These are phyloP conservation scores for Oxytorus armatus DNA, from an alignment of 2,888 invertebrate genomes.

Conservation along the genomic window DNA sequence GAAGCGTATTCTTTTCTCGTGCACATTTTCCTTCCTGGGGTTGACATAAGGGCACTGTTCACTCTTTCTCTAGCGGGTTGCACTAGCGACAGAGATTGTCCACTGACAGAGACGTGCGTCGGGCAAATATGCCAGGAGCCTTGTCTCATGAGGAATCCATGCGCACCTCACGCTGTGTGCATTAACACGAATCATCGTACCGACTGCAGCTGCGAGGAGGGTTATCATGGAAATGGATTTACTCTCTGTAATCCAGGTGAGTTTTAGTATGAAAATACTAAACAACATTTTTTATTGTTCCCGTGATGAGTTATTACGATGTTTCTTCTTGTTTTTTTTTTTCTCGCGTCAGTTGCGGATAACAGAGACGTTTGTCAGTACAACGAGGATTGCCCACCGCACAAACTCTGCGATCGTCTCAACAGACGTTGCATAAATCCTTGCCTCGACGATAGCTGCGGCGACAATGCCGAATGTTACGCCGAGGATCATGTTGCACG, in stretches of 20 bases:
- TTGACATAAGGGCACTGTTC: slow-evolving; percentile 80
- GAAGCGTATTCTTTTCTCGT: slow-evolving; percentile 61
- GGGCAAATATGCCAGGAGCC: slow-evolving; percentile 94
- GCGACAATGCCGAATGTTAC: slow-evolving; percentile 92
- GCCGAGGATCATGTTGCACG: slow-evolving; percentile 91
- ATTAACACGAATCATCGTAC: slow-evolving; percentile 95
- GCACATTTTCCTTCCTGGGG: slow-evolving; percentile 77
- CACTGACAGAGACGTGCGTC: slow-evolving; percentile 94
- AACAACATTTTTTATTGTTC: background rate
- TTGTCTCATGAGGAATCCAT: slow-evolving; percentile 94
- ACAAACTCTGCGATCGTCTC: slow-evolving; percentile 92
- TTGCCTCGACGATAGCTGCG: slow-evolving; percentile 92
- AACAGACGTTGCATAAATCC: slow-evolving; percentile 93
- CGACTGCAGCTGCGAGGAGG: slow-evolving; percentile 94
- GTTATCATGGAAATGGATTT: slow-evolving; percentile 94
- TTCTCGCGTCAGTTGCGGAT: slow-evolving; percentile 82
- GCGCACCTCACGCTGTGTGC: slow-evolving; percentile 93
- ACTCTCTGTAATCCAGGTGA: slow-evolving; percentile 92
- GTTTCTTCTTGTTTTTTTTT: slow-evolving; percentile 46
- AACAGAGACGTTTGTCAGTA: slow-evolving; percentile 91
- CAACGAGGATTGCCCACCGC: slow-evolving; percentile 96
- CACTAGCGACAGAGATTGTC: slow-evolving; percentile 94
- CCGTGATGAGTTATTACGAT: background rate
- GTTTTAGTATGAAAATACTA: slow-evolving; percentile 39
- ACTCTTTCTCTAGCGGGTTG: slow-evolving; percentile 89